A percentile compares a stretch with the other conserved stretches of the same genome.
These are phyloP conservation scores for Belgica antarctica DNA, from an alignment of 2,888 invertebrate species.

Conservation along the genomic window DNA sequence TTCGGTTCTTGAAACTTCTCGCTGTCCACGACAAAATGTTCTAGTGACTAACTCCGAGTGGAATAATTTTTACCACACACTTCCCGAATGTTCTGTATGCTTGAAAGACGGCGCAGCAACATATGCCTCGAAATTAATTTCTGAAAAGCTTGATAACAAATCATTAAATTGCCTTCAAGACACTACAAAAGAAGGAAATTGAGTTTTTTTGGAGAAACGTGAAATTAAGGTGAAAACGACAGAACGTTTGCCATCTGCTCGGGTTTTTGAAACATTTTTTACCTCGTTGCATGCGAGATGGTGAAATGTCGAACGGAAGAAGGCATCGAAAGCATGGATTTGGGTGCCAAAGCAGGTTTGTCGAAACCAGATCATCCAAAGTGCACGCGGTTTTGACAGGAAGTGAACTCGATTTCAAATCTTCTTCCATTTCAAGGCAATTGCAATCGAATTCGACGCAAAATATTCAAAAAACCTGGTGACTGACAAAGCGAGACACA, in stretches of 20 bases:
- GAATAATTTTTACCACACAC: neutral
- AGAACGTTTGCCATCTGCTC: constrained; percentile 33
- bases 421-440: constrained; percentile 24
- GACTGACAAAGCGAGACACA: constrained; percentile 42
- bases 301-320: no score
- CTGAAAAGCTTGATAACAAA: constrained; percentile 28
- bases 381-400: constrained; percentile 18
- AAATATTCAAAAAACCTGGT: constrained; percentile 31
- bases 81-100: neutral
- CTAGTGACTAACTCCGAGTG: neutral
- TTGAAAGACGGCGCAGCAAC: neutral
- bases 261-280: neutral
- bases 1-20: neutral
- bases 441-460: constrained; percentile 18
- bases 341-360: neutral
- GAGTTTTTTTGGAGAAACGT: neutral
- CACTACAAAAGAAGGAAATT: neutral
- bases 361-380: neutral
- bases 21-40: neutral
- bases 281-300: no score
- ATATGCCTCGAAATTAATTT: neutral
- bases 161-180: constrained; percentile 10
- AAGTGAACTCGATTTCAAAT: constrained; percentile 39
- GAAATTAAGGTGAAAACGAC: constrained; percentile 32
- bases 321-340: no score